Evolutionary conservation across 2,113 vertebrate genomes (phyloP).

Genomic region (Halichoerus grypus): DNA sequence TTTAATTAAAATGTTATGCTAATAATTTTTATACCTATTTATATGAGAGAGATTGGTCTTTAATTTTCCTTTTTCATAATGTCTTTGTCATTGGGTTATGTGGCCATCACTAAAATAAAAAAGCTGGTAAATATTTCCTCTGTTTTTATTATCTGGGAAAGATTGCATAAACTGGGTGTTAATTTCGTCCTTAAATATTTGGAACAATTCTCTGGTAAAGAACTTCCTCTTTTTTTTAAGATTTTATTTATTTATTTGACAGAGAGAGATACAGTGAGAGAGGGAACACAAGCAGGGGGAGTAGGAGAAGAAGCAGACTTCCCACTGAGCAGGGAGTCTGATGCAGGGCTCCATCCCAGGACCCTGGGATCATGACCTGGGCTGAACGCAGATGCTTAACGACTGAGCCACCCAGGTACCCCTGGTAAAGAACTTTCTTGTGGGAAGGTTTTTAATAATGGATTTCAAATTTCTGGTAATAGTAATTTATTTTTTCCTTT

Average conservation of each 20-base stretch:
- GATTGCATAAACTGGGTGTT: not conserved
- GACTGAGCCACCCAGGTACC: too few relatives aligned
- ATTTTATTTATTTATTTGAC: too few relatives aligned
- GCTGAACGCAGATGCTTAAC: too few relatives aligned
- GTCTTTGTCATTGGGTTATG: not conserved
- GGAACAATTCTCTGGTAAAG: not conserved
- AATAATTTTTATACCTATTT: conserved; percentile 26
- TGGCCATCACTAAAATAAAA: not conserved
- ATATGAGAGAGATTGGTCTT: not conserved
- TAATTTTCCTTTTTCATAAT: not conserved
- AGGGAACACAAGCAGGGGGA: too few relatives aligned
- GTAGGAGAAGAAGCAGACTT: too few relatives aligned
- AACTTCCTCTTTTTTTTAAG: not conserved
- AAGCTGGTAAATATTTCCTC: not conserved
- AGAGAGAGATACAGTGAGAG: too few relatives aligned
- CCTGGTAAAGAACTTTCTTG: not conserved
- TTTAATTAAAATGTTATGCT: not conserved
- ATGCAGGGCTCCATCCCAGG: too few relatives aligned
- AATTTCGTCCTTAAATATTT: conserved; percentile 7
- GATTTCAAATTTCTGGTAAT: not conserved
- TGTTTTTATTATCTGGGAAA: not conserved
- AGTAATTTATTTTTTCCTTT: not conserved
- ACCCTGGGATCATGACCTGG: too few relatives aligned
- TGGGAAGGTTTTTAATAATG: not conserved
- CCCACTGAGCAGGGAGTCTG: too few relatives aligned